Base-by-base conservation (phyloP, 2,888 invertebrate species). In the Patella caerulea region DNA sequence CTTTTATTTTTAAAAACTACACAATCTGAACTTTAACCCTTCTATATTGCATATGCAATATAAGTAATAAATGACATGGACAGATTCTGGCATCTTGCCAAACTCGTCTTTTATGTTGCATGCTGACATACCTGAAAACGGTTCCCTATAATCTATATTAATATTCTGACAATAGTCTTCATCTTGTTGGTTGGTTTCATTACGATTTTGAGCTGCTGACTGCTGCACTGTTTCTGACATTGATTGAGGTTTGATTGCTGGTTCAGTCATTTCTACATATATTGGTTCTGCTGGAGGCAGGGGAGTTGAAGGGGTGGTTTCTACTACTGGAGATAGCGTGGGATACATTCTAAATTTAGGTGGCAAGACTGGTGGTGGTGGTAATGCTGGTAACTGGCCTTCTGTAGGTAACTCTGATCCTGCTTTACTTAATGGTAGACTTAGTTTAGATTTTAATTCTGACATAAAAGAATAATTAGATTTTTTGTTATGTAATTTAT, bases 341-440 rank as follows among this genome's bases (percentile, higher is more conserved):
- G 86, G 86, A 75, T 86, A 83, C 69, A 73, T 80, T 78, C 87
- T 88, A 65, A 24, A 65, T 83, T 88, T 88, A 29, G 87, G 88
- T 81, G 88, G 88, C 54, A 88, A 84, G 81, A 88, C 86, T 71
- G 88, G 88, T 79, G 88, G 85, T 29, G 87, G 75, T 17, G 84
- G 83, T 55, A 85, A 81, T 29, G 86, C 88, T 19, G 84, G 83
- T 55, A 85, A 81, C 24, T 86, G 87, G 56, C 86, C 86, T 14
- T 85, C 87, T 70, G 83, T 83, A 1, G 87, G 86, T 73, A 79
- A 81, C 45, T 84, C 83, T 34, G n/a, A 84, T 52, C 78, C 74
- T 53, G 72, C 65, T 78, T 83, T 80, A 19, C 69, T 75, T 17
- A 77, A 73, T 17, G 84, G 82, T 12, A 85, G 79, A 59, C 79